Evolutionary conservation across 2,113 vertebrate genomes (phyloP).

Genomic region (Salvator merianae): DNA sequence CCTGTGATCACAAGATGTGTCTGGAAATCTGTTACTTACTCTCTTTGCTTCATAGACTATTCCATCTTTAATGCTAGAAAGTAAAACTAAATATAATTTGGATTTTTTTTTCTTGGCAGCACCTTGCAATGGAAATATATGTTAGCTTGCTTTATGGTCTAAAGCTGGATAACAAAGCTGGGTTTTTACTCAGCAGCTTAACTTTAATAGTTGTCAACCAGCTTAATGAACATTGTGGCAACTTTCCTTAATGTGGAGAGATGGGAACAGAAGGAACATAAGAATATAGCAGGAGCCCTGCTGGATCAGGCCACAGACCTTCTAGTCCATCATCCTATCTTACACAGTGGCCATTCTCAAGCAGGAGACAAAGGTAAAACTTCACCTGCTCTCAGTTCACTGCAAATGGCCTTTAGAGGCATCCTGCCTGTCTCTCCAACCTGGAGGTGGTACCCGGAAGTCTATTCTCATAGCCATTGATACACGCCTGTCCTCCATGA

Average conservation of each 20-base stretch:
- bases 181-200: constrained; percentile 15
- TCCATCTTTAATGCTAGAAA: neutral
- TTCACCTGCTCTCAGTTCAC: too few species aligned
- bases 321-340: neutral
- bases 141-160: neutral
- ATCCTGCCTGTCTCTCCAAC: too few species aligned
- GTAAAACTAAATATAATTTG: neutral
- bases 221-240: neutral
- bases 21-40: neutral
- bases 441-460: too few species aligned
- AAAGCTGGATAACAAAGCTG: neutral
- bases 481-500: too few species aligned
- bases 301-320: neutral
- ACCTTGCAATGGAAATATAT: neutral
- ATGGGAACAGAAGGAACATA: neutral
- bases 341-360: too few species aligned
- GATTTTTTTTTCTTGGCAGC: neutral
- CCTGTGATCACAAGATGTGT: neutral
- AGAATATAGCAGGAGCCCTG: neutral
- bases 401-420: too few species aligned
- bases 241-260: neutral
- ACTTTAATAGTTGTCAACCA: neutral
- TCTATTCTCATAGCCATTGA: too few species aligned
- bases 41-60: neutral
- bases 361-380: too few species aligned